phyloP scores from a whole-genome alignment of 2,888 invertebrate genomes.

The Drosophila flavopinicola region DNA sequence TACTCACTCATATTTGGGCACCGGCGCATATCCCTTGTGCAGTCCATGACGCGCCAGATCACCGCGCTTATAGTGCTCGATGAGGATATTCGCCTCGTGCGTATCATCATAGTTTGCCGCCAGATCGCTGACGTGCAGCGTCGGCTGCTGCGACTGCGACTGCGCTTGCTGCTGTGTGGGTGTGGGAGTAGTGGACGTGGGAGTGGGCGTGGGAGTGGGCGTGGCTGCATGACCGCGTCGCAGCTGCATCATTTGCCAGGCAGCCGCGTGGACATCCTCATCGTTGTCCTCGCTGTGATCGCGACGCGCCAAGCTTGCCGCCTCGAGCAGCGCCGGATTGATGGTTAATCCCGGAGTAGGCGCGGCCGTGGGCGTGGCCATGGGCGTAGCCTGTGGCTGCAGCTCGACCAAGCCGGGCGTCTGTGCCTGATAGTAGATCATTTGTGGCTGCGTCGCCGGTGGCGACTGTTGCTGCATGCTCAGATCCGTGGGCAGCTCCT shows the following conservation, averaged over 20 bases:
- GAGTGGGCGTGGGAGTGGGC: conserved; percentile 16
- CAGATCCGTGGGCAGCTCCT: conserved; percentile 81
- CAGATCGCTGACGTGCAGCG: conserved; percentile 69
- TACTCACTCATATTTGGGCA: conserved; percentile 84
- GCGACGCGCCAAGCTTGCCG: conserved; percentile 83
- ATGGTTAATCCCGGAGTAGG: conserved; percentile 76
- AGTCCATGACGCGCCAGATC: conserved; percentile 78
- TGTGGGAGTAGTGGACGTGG: conserved; percentile 8
- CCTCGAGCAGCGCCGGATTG: conserved; percentile 84
- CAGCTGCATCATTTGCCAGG: conserved; percentile 76
- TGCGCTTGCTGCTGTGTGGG: conserved; percentile 1
- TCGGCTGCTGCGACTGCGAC: conserved; percentile 38
- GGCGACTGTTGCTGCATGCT: conserved; percentile 61
- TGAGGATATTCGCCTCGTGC: conserved; percentile 75
- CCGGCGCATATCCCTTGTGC: conserved; percentile 82
- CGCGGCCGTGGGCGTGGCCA: conserved; percentile 6
- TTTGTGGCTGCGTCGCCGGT: conserved; percentile 30
- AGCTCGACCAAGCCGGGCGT: conserved; percentile 43
- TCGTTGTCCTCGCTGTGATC: conserved; percentile 61
- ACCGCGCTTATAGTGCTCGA: conserved; percentile 80
- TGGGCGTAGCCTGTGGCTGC: conserved; percentile 27
- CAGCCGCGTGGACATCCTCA: conserved; percentile 72
- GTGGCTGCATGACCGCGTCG: conserved; percentile 58
- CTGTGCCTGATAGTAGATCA: conserved; percentile 56
- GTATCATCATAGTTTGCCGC: conserved; percentile 74